Percentiles rank a stretch among this genome's conserved stretches.
Conservation (phyloP, 2,888 invertebrate genomes). For the Scaptodrosophila latifasciaeformis region DNA sequence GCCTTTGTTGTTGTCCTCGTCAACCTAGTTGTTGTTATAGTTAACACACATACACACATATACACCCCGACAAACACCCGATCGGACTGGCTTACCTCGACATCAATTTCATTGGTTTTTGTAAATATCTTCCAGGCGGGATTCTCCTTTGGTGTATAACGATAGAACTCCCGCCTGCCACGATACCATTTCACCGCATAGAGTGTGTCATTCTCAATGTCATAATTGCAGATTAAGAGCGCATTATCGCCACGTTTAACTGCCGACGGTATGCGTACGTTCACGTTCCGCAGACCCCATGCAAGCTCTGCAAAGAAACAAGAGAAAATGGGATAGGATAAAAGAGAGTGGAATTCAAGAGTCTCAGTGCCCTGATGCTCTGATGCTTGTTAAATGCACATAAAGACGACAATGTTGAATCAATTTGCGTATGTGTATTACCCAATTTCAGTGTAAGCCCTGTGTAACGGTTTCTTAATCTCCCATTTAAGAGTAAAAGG, state of each 20-base stretch:
- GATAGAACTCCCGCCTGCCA: constrained; percentile 88
- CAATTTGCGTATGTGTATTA: too few species aligned
- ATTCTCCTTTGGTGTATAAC: constrained; percentile 85
- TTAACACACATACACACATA: constrained; percentile 31
- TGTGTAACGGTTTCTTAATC: too few species aligned
- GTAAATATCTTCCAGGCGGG: constrained; percentile 85
- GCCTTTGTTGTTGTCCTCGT: constrained; percentile 3
- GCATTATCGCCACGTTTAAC: constrained; percentile 81
- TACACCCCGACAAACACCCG: background rate
- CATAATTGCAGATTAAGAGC: constrained; percentile 83
- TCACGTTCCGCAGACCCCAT: constrained; percentile 79
- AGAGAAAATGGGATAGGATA: too few species aligned
- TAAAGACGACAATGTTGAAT: too few species aligned
- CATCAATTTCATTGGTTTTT: constrained; percentile 80
- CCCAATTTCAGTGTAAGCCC: too few species aligned
- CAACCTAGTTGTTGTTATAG: constrained; percentile 25
- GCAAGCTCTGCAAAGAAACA: constrained; percentile 55
- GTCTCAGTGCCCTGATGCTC: too few species aligned
- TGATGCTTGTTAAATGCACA: too few species aligned
- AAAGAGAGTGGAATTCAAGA: too few species aligned
- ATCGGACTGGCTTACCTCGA: constrained; percentile 80
- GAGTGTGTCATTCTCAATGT: constrained; percentile 86
- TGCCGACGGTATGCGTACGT: constrained; percentile 81
- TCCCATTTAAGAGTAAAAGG: too few species aligned
- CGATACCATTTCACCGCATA: constrained; percentile 94